phyloP scores from a whole-genome alignment of 2,797 vertebrate species.

The Calcarius lapponicus region DNA sequence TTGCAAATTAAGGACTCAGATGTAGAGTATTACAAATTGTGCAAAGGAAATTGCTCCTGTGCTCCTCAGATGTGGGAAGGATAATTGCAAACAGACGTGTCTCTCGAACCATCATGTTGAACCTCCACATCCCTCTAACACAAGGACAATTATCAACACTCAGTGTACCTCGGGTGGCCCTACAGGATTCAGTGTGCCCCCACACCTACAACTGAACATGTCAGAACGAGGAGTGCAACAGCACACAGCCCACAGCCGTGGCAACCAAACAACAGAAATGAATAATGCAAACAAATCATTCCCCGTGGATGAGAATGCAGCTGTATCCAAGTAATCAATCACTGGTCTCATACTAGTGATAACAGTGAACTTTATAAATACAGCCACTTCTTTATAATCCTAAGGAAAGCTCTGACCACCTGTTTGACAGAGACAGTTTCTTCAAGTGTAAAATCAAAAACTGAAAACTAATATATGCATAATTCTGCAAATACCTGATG shows the following conservation, averaged over 20 bases:
- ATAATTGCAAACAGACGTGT: rapidly evolving
- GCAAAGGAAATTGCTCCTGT: background rate
- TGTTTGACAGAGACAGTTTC: background rate
- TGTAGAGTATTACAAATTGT: background rate
- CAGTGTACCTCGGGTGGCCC: rapidly evolving
- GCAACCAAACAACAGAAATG: background rate
- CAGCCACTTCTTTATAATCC: background rate
- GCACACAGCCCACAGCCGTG: rapidly evolving
- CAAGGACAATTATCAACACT: background rate
- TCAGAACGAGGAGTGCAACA: background rate
- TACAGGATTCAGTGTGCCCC: background rate
- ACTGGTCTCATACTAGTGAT: background rate
- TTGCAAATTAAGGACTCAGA: background rate
- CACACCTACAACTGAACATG: background rate
- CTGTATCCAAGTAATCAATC: background rate
- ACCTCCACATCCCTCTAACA: background rate
- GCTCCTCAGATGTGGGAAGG: background rate
- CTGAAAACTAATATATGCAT: background rate
- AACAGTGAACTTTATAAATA: background rate
- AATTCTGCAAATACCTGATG: background rate
- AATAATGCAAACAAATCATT: background rate
- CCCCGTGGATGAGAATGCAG: background rate
- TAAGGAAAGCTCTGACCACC: background rate
- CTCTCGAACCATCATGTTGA: background rate
- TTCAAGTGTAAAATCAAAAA: background rate